A percentile compares a stretch with the other conserved stretches of the same genome.
Conservation (phyloP, 2,113 vertebrate species). For the Salvelinus alpinus region DNA sequence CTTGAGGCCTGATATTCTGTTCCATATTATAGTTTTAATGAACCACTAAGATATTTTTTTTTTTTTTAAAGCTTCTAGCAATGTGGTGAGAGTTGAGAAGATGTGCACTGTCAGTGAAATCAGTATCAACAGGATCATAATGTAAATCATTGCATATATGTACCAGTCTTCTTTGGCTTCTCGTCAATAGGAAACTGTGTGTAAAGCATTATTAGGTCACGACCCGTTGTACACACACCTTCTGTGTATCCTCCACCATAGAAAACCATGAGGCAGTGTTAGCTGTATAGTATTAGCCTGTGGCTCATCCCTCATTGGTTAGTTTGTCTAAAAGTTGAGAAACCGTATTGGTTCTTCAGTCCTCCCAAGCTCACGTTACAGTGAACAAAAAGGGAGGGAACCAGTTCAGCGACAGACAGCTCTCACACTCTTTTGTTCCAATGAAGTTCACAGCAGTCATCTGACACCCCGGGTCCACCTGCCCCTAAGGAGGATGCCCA, state of each 20-base stretch:
- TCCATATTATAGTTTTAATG: too few relatives aligned
- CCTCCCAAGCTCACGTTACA: not conserved
- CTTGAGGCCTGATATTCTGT: too few relatives aligned
- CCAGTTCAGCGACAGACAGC: slow-evolving; percentile 24
- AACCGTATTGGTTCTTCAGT: not conserved
- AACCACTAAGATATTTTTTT: not conserved
- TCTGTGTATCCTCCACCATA: not conserved
- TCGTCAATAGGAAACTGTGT: too few relatives aligned
- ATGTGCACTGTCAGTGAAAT: too few relatives aligned
- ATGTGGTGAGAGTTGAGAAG: too few relatives aligned
- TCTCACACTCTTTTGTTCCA: slow-evolving; percentile 21
- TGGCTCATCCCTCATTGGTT: not conserved
- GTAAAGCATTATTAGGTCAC: not conserved
- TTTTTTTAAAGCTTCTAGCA: not conserved
- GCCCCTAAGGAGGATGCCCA: not conserved
- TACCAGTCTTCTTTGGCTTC: not conserved
- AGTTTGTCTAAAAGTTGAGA: not conserved
- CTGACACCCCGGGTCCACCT: slow-evolving; percentile 45
- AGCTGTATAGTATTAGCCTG: not conserved
- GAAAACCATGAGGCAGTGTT: not conserved
- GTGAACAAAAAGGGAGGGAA: slow-evolving; percentile 25
- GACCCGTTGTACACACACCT: not conserved
- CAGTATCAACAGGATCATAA: not conserved
- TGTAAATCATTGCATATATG: not conserved
- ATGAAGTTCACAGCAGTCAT: slow-evolving; percentile 14